phyloP scores from a whole-genome alignment of 2,888 invertebrate genomes.

The Aromia moschata region DNA sequence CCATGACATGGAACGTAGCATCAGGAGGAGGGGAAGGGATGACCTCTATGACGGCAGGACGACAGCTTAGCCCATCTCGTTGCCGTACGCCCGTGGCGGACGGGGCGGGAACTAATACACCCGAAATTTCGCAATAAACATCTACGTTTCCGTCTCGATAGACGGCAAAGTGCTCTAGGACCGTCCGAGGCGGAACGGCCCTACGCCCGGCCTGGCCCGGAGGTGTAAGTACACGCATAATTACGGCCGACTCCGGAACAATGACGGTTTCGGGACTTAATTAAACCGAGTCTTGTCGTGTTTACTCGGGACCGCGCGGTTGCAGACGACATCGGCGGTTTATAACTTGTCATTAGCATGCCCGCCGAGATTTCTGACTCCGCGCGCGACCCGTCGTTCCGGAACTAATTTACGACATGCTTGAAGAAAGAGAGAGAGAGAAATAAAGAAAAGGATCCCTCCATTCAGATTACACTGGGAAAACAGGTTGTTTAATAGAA shows the following conservation, averaged over 20 bases:
- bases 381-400: constrained; percentile 35
- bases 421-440: too few relatives aligned
- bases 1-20: too few relatives aligned
- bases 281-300: constrained; percentile 63
- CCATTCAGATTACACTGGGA: too few relatives aligned
- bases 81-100: too few relatives aligned
- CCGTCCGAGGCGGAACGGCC: constrained; percentile 19
- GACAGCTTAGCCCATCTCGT: too few relatives aligned
- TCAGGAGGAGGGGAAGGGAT: too few relatives aligned
- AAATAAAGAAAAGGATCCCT: too few relatives aligned
- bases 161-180: constrained; percentile 11
- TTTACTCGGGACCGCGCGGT: constrained; percentile 59
- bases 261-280: constrained; percentile 62
- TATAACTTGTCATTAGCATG: constrained; percentile 63
- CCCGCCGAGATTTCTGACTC: constrained; percentile 57
- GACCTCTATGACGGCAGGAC: too few relatives aligned
- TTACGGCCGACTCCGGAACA: constrained; percentile 57
- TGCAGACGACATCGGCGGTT: constrained; percentile 59
- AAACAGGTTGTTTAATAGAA: too few relatives aligned
- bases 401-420: constrained; percentile 56
- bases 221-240: constrained; percentile 55
- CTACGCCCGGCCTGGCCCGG: constrained; percentile 28
- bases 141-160: constrained; percentile 21
- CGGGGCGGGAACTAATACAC: constrained; percentile 23
- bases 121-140: constrained; percentile 25